Evolutionary conservation across 2,113 vertebrate species (phyloP), one percentile per base, ranked within the genome.

Genomic region (Trinectes maculatus): DNA sequence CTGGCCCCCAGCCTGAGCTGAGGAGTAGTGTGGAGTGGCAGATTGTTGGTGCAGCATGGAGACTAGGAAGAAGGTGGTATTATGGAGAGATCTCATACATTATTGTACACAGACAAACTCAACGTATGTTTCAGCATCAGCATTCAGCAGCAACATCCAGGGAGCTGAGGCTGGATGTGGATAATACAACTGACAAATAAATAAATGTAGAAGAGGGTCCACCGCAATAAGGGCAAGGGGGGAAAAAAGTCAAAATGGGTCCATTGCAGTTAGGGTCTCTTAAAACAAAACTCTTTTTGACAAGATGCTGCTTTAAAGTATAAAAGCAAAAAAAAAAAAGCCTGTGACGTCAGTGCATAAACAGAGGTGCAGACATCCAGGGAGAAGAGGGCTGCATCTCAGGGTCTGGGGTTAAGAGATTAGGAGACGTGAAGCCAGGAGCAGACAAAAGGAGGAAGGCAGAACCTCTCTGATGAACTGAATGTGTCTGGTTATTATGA

Each of bases 41-140:
- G 95, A 93, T 90, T 96, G 97, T 89, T 96, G 96, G 84, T 99
- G 97, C 94, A 98, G 96, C 96, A 98, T 95, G 84, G 97, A 93
- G 54, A 97, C 96, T 99, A 40, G 13, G 65, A 57, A 54, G 75
- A 58, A 80, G 74, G 79, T 61, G 40, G 59, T 26, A 78, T 89
- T 68, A 55, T 74, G 58, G 37, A 77, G 64, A 84, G 24, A 88
- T 69, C 72, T 83, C 43, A 65, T 13, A 74, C 51, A 54, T 85
- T 83, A 86, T 67, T 58, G 64, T 33, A 71, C 25, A 70, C 15
- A 43, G 31, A 67, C n/a, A 67, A 22, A 47, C 13, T 44, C 6
- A 0, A 52, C 18, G n/a, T n/a, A n/a, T n/a, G n/a, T n/a, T n/a
- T n/a, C n/a, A n/a, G n/a, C n/a, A n/a, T 13, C 7, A 43, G 48